Conservation (phyloP, 2,797 vertebrate species). For the Taeniopygia guttata region DNA sequence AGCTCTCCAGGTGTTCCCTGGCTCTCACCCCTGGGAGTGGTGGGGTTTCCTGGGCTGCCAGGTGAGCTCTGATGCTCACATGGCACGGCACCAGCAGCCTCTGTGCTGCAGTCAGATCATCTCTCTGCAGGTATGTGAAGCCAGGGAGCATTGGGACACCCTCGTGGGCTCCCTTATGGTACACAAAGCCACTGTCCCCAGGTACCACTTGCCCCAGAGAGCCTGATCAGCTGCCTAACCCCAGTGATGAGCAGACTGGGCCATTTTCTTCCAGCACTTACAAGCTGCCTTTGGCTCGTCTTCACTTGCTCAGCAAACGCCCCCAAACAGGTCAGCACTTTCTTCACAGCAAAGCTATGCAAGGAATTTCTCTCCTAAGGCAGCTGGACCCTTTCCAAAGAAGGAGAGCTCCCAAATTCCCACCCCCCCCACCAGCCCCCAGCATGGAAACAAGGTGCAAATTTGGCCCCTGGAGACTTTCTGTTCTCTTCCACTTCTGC, state of each 20-base stretch:
- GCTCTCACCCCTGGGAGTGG: background rate
- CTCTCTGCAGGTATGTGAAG: background rate
- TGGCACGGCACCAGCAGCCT: accelerated
- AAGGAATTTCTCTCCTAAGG: constrained; percentile 58
- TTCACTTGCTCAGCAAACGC: constrained; percentile 58
- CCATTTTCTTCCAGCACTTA: background rate
- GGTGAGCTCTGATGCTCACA: background rate
- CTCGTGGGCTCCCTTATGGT: background rate
- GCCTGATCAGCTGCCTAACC: background rate
- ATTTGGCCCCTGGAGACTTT: background rate
- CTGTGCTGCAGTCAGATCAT: accelerated
- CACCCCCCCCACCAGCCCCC: background rate
- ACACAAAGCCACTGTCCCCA: background rate
- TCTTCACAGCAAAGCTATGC: constrained; percentile 45
- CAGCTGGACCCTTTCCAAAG: constrained; percentile 42
- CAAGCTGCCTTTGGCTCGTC: background rate
- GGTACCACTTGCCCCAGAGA: background rate
- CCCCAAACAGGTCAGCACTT: constrained; percentile 58
- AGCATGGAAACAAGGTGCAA: constrained; percentile 5
- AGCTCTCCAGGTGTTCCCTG: background rate
- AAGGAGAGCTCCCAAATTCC: background rate
- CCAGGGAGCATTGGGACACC: background rate
- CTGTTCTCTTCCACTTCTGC: background rate
- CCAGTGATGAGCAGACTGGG: background rate
- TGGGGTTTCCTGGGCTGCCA: background rate